Conservation (phyloP, 2,113 vertebrate genomes). For the Sinocyclocheilus anophthalmus region DNA sequence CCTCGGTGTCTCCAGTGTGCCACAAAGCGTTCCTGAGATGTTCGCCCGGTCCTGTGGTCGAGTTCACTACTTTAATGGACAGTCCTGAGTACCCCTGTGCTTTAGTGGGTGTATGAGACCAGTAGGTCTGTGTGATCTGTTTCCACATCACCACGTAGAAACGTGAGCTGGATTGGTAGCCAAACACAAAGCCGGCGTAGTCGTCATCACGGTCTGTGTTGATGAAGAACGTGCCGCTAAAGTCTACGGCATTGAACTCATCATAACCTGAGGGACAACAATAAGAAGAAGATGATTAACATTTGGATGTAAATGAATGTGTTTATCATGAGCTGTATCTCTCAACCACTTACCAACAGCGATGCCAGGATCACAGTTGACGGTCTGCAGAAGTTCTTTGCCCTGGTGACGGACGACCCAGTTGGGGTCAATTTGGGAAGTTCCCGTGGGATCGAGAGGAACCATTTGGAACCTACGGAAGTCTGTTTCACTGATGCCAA, state of each 20-base stretch:
- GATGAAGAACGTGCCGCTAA: slow-evolving; percentile 98
- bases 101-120: slow-evolving; percentile 90
- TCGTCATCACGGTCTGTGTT: slow-evolving; percentile 98
- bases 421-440: slow-evolving; percentile 97
- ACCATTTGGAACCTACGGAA: slow-evolving; percentile 99
- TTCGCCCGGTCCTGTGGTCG: slow-evolving; percentile 96
- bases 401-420: slow-evolving; percentile 98
- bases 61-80: slow-evolving; percentile 98
- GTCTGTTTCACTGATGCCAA: slow-evolving; percentile 94
- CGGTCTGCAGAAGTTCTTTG: slow-evolving; percentile 97
- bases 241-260: slow-evolving; percentile 97
- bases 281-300: slow-evolving; percentile 14
- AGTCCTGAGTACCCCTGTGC: slow-evolving; percentile 97
- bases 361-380: slow-evolving; percentile 98
- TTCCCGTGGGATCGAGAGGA: slow-evolving; percentile 95
- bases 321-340: background rate
- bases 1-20: slow-evolving; percentile 96
- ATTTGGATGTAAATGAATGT: background rate
- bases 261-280: slow-evolving; percentile 82
- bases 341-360: slow-evolving; percentile 85
- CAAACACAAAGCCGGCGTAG: slow-evolving; percentile 97
- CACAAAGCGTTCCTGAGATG: slow-evolving; percentile 96
- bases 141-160: slow-evolving; percentile 99
- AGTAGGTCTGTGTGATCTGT: slow-evolving; percentile 97
- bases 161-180: slow-evolving; percentile 96